Evolutionary conservation across 2,797 vertebrate species (phyloP).

Genomic region (Rhyacichthys aspro): DNA sequence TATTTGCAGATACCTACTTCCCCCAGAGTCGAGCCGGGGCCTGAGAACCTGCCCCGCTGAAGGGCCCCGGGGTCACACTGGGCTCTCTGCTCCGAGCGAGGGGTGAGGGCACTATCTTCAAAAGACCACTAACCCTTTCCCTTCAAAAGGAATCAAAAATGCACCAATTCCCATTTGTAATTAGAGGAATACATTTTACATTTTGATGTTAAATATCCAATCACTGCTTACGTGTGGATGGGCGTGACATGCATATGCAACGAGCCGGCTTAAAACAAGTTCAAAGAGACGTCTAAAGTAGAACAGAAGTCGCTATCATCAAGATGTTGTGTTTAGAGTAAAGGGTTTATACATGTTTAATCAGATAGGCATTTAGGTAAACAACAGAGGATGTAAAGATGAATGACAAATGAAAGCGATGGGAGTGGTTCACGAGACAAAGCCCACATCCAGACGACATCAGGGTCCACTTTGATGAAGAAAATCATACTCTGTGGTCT

Average conservation of each 20-base stretch:
- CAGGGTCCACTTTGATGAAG: neutral
- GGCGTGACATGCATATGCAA: slow-evolving; percentile 55
- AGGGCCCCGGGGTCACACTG: slow-evolving; percentile 27
- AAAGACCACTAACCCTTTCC: slow-evolving; percentile 48
- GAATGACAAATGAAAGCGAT: neutral
- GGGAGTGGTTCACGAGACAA: neutral
- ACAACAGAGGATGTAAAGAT: slow-evolving; percentile 2
- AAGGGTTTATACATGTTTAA: slow-evolving; percentile 34
- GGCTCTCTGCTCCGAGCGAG: slow-evolving; percentile 7
- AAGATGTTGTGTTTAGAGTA: slow-evolving; percentile 34
- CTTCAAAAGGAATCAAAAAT: slow-evolving; percentile 65
- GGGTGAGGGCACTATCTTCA: slow-evolving; percentile 45
- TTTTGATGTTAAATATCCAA: slow-evolving; percentile 66
- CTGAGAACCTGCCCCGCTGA: slow-evolving; percentile 66
- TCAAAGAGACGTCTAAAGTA: slow-evolving; percentile 55
- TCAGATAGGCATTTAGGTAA: slow-evolving; percentile 15
- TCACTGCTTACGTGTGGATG: slow-evolving; percentile 36
- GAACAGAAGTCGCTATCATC: slow-evolving; percentile 15
- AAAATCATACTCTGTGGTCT: neutral
- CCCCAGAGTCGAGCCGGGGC: slow-evolving; percentile 37
- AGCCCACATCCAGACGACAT: neutral
- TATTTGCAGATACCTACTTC: slow-evolving; percentile 58
- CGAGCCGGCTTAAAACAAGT: slow-evolving; percentile 52
- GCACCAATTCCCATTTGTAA: slow-evolving; percentile 40
- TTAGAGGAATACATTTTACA: slow-evolving; percentile 64